Percentiles rank a stretch among this genome's conserved stretches.
phyloP scores from a whole-genome alignment of 2,888 invertebrate species.

The Caenorhabditis drosophilae region DNA sequence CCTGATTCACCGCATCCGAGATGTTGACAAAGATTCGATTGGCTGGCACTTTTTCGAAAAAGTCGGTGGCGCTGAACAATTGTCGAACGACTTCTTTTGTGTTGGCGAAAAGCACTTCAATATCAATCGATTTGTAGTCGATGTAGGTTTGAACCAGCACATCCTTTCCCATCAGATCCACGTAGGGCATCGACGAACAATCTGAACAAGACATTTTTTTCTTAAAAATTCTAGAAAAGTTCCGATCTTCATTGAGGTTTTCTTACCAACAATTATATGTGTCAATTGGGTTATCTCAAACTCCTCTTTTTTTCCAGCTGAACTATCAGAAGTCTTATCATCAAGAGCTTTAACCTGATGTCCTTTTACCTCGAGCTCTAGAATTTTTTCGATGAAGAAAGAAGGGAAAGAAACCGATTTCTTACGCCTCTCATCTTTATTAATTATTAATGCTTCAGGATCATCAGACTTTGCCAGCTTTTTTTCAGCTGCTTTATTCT shows the following conservation, averaged over 20 bases:
- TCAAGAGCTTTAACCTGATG: slow-evolving; percentile 21
- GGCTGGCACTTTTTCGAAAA: slow-evolving; percentile 55
- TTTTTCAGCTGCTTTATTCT: slow-evolving; percentile 12
- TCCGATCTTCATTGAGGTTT: not conserved
- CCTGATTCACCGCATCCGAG: slow-evolving; percentile 56
- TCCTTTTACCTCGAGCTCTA: slow-evolving; percentile 35
- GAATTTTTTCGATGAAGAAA: no score
- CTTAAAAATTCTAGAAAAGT: no score
- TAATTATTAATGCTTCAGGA: slow-evolving; percentile 4
- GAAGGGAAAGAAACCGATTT: no score
- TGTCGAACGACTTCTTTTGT: slow-evolving; percentile 61
- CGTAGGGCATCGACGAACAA: slow-evolving; percentile 68
- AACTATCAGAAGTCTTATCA: slow-evolving; percentile 18
- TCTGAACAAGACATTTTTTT: slow-evolving; percentile 64
- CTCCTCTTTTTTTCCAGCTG: slow-evolving; percentile 10
- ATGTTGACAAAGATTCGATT: slow-evolving; percentile 52
- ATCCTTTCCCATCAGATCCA: slow-evolving; percentile 65
- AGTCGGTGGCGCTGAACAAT: slow-evolving; percentile 53
- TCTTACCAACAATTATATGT: slow-evolving; percentile 51
- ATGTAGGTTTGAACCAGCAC: slow-evolving; percentile 46
- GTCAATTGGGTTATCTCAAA: slow-evolving; percentile 43
- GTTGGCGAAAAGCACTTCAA: slow-evolving; percentile 55
- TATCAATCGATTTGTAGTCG: slow-evolving; percentile 50
- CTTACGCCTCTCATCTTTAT: slow-evolving; percentile 15
- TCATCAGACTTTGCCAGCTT: slow-evolving; percentile 9